These are phyloP conservation scores for Pygocentrus nattereri DNA, from an alignment of 2,797 vertebrate genomes.

Conservation along the genomic window DNA sequence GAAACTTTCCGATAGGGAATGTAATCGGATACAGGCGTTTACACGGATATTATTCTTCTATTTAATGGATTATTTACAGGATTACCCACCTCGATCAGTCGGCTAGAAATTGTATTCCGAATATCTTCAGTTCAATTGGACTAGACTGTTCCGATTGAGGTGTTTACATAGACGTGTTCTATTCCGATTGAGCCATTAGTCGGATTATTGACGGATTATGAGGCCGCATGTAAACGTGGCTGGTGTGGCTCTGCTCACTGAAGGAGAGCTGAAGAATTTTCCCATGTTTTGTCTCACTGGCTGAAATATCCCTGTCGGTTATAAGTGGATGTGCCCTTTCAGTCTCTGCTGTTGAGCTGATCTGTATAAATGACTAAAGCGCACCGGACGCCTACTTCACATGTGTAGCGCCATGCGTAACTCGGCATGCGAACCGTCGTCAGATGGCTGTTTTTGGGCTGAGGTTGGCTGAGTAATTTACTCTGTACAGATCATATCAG, in stretches of 20 bases:
- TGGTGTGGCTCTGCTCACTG: neutral
- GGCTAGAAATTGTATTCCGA: no score
- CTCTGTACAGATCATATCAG: neutral
- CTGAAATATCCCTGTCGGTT: neutral
- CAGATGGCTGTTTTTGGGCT: neutral
- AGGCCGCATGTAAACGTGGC: no score
- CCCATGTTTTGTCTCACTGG: neutral
- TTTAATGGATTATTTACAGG: no score
- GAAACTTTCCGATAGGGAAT: no score
- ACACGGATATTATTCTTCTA: no score
- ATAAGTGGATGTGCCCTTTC: neutral
- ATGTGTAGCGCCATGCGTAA: neutral
- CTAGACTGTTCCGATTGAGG: no score
- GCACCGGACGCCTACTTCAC: neutral
- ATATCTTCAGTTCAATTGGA: no score
- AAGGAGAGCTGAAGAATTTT: neutral
- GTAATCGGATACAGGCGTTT: no score
- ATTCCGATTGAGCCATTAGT: no score
- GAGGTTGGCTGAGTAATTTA: neutral
- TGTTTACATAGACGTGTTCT: no score
- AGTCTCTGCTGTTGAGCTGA: neutral
- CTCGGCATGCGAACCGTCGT: neutral
- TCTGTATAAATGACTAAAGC: neutral
- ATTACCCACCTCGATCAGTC: no score
- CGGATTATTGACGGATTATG: no score